phyloP scores from a whole-genome alignment of 2,113 vertebrate genomes.

The Ceyx margarethae region DNA sequence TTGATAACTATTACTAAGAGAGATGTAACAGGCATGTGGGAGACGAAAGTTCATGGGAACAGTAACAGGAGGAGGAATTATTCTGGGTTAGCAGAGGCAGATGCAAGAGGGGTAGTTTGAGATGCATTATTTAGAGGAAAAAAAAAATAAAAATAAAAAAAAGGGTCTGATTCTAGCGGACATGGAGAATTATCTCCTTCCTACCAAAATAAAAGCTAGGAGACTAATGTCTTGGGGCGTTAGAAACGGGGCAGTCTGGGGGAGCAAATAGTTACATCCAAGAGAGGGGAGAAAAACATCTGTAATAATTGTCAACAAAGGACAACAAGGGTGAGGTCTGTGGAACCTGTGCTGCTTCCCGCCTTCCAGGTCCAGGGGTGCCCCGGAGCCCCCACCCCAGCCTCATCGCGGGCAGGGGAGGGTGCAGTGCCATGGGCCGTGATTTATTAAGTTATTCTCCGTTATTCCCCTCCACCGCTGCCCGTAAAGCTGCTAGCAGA shows the following conservation, averaged over 20 bases:
- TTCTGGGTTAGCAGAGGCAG: not conserved
- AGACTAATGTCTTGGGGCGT: fast-evolving
- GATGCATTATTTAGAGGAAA: too few relatives aligned
- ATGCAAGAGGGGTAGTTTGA: not conserved
- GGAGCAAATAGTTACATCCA: not conserved
- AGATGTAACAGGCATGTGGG: fast-evolving
- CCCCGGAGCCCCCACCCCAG: not conserved
- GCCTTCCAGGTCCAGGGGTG: too few relatives aligned
- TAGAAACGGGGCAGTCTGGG: fast-evolving
- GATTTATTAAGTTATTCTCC: conserved; percentile 68
- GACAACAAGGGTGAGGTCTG: fast-evolving
- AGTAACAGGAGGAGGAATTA: not conserved
- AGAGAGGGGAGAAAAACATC: not conserved
- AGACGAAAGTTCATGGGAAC: not conserved
- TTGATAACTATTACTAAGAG: not conserved
- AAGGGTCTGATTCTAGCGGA: not conserved
- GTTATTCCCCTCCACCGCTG: not conserved
- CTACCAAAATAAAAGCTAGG: not conserved
- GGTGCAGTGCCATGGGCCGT: not conserved
- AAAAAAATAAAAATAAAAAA: too few relatives aligned
- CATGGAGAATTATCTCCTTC: fast-evolving
- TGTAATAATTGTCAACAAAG: fast-evolving
- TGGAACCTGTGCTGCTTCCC: not conserved
- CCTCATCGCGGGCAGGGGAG: conserved; percentile 8
- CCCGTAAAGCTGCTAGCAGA: conserved; percentile 71